Conservation (phyloP, 2,113 vertebrate species). For the Riparia riparia region DNA sequence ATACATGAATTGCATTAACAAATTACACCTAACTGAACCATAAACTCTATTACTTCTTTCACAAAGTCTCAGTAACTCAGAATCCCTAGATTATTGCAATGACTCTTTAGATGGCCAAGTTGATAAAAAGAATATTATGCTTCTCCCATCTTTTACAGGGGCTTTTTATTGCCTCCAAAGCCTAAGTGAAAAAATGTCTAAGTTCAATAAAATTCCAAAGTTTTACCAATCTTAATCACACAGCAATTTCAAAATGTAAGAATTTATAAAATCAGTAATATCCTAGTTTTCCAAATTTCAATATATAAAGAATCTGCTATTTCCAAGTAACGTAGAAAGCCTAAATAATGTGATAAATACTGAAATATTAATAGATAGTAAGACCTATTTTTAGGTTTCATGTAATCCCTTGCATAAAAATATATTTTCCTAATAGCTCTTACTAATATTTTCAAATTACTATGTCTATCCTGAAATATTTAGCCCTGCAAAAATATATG, state of each 20-base stretch:
- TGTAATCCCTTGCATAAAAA: not conserved
- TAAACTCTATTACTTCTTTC: not conserved
- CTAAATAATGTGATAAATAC: not conserved
- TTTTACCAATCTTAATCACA: not conserved
- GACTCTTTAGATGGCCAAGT: not conserved
- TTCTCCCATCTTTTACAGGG: not conserved
- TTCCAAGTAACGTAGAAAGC: not conserved
- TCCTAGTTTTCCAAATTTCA: not conserved
- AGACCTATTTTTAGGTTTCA: not conserved
- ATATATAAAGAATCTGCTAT: not conserved
- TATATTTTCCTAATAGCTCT: not conserved
- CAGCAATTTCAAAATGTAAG: not conserved
- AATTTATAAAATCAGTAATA: not conserved
- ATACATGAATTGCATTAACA: not conserved
- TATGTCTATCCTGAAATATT: not conserved
- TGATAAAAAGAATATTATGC: not conserved
- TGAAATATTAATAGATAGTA: not conserved
- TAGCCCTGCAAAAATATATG: not conserved
- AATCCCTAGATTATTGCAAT: not conserved
- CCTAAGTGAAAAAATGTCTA: not conserved
- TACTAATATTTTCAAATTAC: not conserved
- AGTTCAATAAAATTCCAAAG: not conserved
- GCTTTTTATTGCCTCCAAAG: not conserved
- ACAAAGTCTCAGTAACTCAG: not conserved
- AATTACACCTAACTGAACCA: not conserved